Evolutionary conservation across 2,113 vertebrate genomes (phyloP), one percentile per base, ranked within the genome.

Genomic region (Silurus asotus): DNA sequence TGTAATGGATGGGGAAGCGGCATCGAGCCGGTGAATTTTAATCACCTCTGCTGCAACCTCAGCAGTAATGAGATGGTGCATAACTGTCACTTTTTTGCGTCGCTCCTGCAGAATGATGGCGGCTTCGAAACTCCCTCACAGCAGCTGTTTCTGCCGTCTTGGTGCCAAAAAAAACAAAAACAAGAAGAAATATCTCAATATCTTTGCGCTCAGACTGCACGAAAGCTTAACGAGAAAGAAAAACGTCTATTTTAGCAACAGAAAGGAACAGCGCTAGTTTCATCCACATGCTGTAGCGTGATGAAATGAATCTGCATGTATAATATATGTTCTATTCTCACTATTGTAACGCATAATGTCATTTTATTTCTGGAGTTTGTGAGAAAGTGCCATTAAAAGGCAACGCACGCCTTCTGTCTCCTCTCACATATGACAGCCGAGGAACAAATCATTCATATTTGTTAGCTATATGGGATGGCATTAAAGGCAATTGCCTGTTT

Each of bases 61-160:
- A 61, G 61, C 78, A 23, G 64, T 83, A 83, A 88, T 82, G 23
- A 82, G 72, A 80, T 72, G 84, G 70, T 48, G 85, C 10, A 37
- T 59, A 62, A 61, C 45, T 28, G 37, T 64, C 48, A 85, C 56
- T 55, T 51, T 14, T 58, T 65, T 45, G 28, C 14, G 6, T 78
- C 53, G 25, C 23, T 58, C 76, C 25, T 58, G 8, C 76, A 58
- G 53, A 78, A 78, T 78, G 76, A 78, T 19, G 55, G n/a, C 7
- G 7, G 8, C 17, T 45, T 37, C 25, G 4, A 59, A 37, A 79
- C 15, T 45, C 77, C 77, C 25, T 45, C 15, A 59, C 77, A 59
- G 56, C 77, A 45, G 25, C 77, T 79, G 55, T 37, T 59, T 45
- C 13, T 8, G 6, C 2, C 14, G 8, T 20, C 56, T 77, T 77